Evolutionary conservation across 2,888 invertebrate genomes (phyloP), one percentile per base, ranked within the genome.

Genomic region (Cataglyphis cursor): DNA sequence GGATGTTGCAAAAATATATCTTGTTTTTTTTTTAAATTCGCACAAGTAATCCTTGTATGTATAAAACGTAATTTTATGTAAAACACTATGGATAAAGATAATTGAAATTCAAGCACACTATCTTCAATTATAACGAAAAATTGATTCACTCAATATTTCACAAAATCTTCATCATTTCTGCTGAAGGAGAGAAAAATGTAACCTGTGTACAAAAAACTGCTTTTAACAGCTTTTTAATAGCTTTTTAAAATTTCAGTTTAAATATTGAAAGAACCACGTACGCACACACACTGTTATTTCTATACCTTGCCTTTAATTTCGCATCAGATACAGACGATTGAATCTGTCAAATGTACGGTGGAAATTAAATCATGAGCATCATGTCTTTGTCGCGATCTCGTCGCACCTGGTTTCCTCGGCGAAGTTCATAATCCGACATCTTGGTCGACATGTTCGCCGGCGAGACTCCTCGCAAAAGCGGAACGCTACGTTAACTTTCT

Each of bases 401-500:
- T 70, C 24, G 21, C 35, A 54, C 15, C 44, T n/a, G 66, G 8
- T n/a, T 66, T 65, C 35, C 81, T 48, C 44, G 2, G 62, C n/a
- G 41, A 74, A 41, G 31, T 78, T 44, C 18, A 66, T 41, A 72
- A 83, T 68, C 44, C 74, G 57, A 41, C 76, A 41, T 15, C 64
- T 72, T 15, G 35, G n/a, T 44, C n/a, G 54, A 48, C 54, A 38
- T 62, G 21, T 38, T 66, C 12, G 31, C 48, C 51, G 9, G 41
- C 41, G 31, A 38, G 82, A 64, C 51, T 41, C 31, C 65, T 35
- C 8, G n/a, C 10, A 51, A 54, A 35, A 66, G 64, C 15, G 41
- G 38, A 24, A 82, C 38, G 31, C 59, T 76, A 48, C 54, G 74
- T 76, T 70, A 65, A 83, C 62, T 83, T 83, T 51, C 72, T 41